Evolutionary conservation across 1,140 invertebrate species (phyloP).

Genomic region (Drosophila bifasciata): DNA sequence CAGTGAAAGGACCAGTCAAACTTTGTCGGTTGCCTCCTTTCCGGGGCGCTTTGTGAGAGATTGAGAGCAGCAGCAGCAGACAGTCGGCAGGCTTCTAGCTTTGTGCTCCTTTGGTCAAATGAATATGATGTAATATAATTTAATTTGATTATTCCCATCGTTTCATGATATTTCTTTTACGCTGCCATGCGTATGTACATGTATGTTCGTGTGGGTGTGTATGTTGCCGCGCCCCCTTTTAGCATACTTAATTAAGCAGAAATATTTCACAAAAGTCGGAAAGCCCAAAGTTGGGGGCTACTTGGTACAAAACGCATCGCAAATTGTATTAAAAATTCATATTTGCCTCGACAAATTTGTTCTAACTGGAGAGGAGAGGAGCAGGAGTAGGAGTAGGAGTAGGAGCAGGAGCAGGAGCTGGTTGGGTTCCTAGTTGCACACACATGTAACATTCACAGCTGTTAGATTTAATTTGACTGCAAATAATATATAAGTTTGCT

Average conservation of each 20-base stretch:
- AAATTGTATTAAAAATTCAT: slow-evolving; percentile 81
- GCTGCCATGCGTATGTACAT: slow-evolving; percentile 28
- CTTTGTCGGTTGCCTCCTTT: slow-evolving; percentile 22
- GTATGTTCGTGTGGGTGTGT: slow-evolving; percentile 1
- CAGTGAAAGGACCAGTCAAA: slow-evolving; percentile 25
- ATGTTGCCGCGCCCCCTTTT: slow-evolving; percentile 20
- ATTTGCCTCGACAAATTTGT: slow-evolving; percentile 74
- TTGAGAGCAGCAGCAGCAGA: too few species aligned
- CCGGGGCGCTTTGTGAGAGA: slow-evolving; percentile 9
- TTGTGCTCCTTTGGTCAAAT: slow-evolving; percentile 37
- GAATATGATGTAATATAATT: slow-evolving; percentile 63
- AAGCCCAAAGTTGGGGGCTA: slow-evolving; percentile 43
- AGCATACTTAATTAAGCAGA: slow-evolving; percentile 75
- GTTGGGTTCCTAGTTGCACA: too few species aligned
- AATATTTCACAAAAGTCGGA: slow-evolving; percentile 54
- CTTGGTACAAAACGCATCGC: slow-evolving; percentile 24
- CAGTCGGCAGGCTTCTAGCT: not conserved
- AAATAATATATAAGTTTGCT: slow-evolving; percentile 69
- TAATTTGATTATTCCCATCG: slow-evolving; percentile 63
- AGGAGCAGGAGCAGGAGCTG: too few species aligned
- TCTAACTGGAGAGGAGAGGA: slow-evolving; percentile 31
- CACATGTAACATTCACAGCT: slow-evolving; percentile 78
- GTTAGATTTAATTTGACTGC: slow-evolving; percentile 80
- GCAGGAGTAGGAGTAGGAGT: too few species aligned
- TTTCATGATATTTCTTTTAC: slow-evolving; percentile 27